Evolutionary conservation across 1,140 invertebrate genomes (phyloP), one percentile per base, ranked within the genome.

Genomic region (Agrypnia vestita): DNA sequence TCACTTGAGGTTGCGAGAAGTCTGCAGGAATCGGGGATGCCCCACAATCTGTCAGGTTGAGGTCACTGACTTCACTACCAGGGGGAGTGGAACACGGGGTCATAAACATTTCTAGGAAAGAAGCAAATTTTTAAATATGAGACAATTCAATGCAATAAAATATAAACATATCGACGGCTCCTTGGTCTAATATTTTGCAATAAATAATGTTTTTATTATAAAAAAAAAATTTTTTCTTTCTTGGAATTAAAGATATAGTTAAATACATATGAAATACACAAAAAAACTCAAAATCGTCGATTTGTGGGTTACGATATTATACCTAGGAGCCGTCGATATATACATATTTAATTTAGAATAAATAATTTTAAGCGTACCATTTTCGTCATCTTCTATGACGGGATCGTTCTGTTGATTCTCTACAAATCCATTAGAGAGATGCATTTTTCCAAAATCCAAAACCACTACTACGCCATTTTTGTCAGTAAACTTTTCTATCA

Each of bases 21-120:
- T 84, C 83, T 19, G 84, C 83, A 46, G 85, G 85, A 7, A 84
- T 78, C 43, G 86, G 87, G 47, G 87, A 87, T 9, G 86, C 85
- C 61, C 87, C 69, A 49, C 88, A 88, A 74, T 87, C 89, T 82
- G 86, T 86, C 84, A 87, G 84, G 71, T 81, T 83, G 11, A 78
- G 59, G 80, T 83, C 76, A 78, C 84, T 94, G 59, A 91, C 92
- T 84, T 94, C 91, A 84, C 94, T 95, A 12, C 92, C 93, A n/a
- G 95, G 95, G 8, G 97, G 97, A 13, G 97, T 97, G 4, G 96
- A 97, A 85, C 96, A 96, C 11, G 97, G 97, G 4, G 97, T 99
- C 86, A 96, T 92, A 87, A 96, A 99, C 84, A 92, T 91, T 80
- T 95, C 94, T 83, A 79, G 1, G 43, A 61, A 83, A 73, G 51